A percentile compares a stretch with the other conserved stretches of the same genome.
Evolutionary conservation across 2,113 vertebrate genomes (phyloP).

Genomic region (Paramormyrops kingsleyae): DNA sequence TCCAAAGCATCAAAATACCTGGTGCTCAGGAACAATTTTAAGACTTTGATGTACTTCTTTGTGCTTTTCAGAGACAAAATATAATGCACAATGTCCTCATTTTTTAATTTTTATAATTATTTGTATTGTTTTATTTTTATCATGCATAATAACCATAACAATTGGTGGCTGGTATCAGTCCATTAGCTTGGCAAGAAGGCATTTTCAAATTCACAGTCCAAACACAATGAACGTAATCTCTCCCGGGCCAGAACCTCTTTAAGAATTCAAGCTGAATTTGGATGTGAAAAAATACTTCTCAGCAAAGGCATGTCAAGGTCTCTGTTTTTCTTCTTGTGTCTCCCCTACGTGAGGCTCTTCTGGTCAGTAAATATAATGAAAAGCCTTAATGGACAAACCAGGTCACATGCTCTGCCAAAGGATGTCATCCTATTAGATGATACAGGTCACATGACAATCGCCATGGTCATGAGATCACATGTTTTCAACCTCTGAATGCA

Average conservation of each 20-base stretch:
- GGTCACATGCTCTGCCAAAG: neutral
- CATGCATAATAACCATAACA: neutral
- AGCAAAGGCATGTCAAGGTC: conserved; percentile 3
- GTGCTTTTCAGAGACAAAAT: neutral
- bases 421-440: neutral
- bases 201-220: neutral
- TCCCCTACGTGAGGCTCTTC: neutral
- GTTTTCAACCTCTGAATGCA: neutral
- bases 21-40: neutral
- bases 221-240: neutral
- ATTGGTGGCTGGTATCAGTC: neutral
- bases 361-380: neutral
- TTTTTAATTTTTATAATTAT: neutral
- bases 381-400: neutral
- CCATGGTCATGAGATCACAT: neutral
- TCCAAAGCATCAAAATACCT: neutral
- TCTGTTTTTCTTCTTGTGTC: neutral
- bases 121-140: neutral
- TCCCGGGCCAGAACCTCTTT: neutral
- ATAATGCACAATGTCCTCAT: neutral
- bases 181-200: neutral
- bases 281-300: neutral
- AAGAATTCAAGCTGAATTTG: neutral
- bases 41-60: neutral
- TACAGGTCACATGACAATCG: neutral